A percentile compares a stretch with the other conserved stretches of the same genome.
Conservation (phyloP, 2,797 vertebrate species). For the Emys orbicularis region DNA sequence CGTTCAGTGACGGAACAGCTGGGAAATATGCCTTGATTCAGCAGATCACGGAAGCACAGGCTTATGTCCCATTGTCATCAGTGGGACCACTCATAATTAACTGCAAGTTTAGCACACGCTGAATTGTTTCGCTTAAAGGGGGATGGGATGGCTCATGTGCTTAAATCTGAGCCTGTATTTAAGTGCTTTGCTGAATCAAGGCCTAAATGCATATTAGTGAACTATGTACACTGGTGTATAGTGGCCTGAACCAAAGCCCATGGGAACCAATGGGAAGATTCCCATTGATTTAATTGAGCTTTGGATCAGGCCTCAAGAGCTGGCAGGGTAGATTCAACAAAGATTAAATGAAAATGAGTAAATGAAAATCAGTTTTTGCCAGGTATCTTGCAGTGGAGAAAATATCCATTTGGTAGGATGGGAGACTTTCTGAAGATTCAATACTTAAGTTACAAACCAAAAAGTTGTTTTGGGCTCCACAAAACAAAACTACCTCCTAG, state of each 20-base stretch:
- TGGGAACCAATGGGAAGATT: not conserved
- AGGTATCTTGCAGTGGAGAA: not conserved
- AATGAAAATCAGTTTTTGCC: not conserved
- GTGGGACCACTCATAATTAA: not conserved
- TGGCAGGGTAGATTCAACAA: not conserved
- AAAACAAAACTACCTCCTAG: slow-evolving; percentile 65
- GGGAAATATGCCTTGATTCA: not conserved
- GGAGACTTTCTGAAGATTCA: not conserved
- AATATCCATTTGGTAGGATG: not conserved
- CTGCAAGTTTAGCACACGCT: not conserved
- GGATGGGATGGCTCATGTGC: not conserved
- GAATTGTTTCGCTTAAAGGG: not conserved
- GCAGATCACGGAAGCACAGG: not conserved
- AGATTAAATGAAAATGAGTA: not conserved
- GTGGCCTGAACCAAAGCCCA: not conserved
- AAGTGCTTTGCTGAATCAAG: not conserved
- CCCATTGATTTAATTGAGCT: not conserved
- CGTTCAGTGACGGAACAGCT: not conserved
- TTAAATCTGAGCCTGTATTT: not conserved
- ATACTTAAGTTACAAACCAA: slow-evolving; percentile 57
- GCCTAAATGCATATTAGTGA: not conserved
- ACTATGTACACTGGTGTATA: not conserved
- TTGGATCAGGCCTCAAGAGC: not conserved
- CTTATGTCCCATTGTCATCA: not conserved
- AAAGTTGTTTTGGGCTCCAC: not conserved